phyloP scores from a whole-genome alignment of 2,797 vertebrate species.

The Thaleichthys pacificus region DNA sequence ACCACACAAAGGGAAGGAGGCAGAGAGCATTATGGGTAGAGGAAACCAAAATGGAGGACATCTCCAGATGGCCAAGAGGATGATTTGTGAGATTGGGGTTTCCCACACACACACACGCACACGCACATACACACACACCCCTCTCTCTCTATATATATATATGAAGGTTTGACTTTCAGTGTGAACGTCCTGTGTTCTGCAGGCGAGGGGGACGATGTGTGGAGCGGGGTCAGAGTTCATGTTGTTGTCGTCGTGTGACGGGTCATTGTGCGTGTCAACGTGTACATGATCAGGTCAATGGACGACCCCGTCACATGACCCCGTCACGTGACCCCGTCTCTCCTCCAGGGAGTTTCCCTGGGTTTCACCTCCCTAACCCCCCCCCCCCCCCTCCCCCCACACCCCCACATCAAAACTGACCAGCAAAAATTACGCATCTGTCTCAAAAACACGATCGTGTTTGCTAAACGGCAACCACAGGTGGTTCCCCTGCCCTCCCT shows the following conservation, averaged over 20 bases:
- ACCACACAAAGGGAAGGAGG: slow-evolving; percentile 53
- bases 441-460: slow-evolving; percentile 15
- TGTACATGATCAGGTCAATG: slow-evolving; percentile 9
- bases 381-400: not conserved
- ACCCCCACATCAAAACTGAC: slow-evolving; percentile 22
- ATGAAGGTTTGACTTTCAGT: too few relatives aligned
- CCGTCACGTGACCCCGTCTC: not conserved
- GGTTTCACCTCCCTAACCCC: not conserved
- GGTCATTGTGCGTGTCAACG: slow-evolving; percentile 14
- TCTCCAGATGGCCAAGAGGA: slow-evolving; percentile 45
- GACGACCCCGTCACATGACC: slow-evolving; percentile 12
- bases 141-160: slow-evolving; percentile 1
- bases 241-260: slow-evolving; percentile 3
- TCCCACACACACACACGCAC: slow-evolving; percentile 38
- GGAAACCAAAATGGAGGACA: slow-evolving; percentile 44
- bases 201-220: too few relatives aligned
- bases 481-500: slow-evolving; percentile 31
- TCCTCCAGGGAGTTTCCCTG: slow-evolving; percentile 36
- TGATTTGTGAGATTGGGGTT: too few relatives aligned
- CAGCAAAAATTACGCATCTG: slow-evolving; percentile 26
- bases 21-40: slow-evolving; percentile 34
- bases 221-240: not conserved
- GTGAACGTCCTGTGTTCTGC: not conserved
- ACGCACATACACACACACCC: slow-evolving; percentile 30
- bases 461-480: slow-evolving; percentile 35